Evolutionary conservation across 1,140 invertebrate genomes (phyloP).

Genomic region (Ephestia elutella): DNA sequence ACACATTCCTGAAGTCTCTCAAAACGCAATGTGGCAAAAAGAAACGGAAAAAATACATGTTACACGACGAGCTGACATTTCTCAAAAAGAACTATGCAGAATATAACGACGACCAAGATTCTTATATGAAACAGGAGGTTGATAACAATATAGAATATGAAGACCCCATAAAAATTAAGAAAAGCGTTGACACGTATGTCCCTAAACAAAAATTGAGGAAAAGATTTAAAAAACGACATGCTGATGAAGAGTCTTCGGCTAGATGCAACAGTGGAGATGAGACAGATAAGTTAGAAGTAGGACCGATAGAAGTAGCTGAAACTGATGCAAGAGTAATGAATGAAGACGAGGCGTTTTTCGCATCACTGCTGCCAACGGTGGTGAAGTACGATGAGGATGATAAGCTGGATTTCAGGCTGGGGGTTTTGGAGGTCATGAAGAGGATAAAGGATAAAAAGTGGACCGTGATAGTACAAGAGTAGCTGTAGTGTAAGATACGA

Average conservation of each 20-base stretch:
- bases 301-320: conserved; percentile 41
- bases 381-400: conserved; percentile 62
- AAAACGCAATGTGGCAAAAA: conserved; percentile 44
- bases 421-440: conserved; percentile 59
- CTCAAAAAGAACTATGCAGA: conserved; percentile 37
- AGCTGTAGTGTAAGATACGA: no score
- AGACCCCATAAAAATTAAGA: background rate
- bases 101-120: conserved; percentile 17
- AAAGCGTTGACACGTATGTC: background rate
- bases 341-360: conserved; percentile 66
- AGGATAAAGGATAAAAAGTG: conserved; percentile 54
- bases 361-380: conserved; percentile 55
- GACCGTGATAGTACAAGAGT: conserved; percentile 8
- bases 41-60: conserved; percentile 49
- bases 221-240: background rate
- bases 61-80: conserved; percentile 52
- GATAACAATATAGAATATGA: conserved; percentile 6
- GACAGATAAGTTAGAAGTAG: conserved; percentile 23
- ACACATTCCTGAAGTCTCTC: conserved; percentile 55
- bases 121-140: conserved; percentile 30
- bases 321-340: conserved; percentile 58
- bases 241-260: background rate
- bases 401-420: conserved; percentile 58
- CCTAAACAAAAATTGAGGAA: conserved; percentile 10
- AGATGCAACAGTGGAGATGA: conserved; percentile 16